Percentiles rank a stretch among this genome's conserved stretches.
Conservation (phyloP, 1,140 invertebrate species). For the Tetranychus urticae region DNA sequence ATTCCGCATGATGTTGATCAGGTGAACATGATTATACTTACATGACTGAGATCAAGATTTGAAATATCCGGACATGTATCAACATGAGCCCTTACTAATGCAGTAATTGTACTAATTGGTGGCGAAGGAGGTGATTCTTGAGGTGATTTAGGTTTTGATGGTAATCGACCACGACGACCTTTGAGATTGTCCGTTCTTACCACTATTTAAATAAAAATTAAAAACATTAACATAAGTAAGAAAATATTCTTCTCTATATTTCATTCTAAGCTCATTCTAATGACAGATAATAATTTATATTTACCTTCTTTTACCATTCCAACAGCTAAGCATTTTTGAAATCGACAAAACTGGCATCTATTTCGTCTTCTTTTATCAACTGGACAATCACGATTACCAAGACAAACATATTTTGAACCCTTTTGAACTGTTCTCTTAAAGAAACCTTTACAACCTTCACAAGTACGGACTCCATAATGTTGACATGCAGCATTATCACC, state of each 20-base stretch:
- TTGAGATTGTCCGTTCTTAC: constrained; percentile 87
- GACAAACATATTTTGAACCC: constrained; percentile 91
- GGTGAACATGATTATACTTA: neutral
- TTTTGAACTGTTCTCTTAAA: constrained; percentile 85
- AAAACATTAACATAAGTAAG: neutral
- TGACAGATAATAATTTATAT: neutral
- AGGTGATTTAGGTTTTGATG: constrained; percentile 86
- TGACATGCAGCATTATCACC: constrained; percentile 95
- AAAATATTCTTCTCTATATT: neutral
- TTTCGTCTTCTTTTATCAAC: constrained; percentile 94
- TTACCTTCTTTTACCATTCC: constrained; percentile 91
- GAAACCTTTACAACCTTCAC: constrained; percentile 77
- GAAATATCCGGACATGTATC: constrained; percentile 79
- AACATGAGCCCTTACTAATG: constrained; percentile 70
- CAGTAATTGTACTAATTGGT: constrained; percentile 72
- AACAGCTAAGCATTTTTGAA: constrained; percentile 90
- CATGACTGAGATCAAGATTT: constrained; percentile 51
- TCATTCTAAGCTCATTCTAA: neutral
- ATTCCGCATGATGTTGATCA: neutral
- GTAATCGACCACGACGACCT: constrained; percentile 74
- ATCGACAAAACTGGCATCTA: constrained; percentile 92
- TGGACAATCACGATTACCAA: constrained; percentile 88
- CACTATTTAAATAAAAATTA: constrained; percentile 23
- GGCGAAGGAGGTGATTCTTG: constrained; percentile 75
- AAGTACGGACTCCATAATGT: constrained; percentile 88